Base-by-base conservation (phyloP, 2,113 vertebrate genomes). In the Ciconia stormi region DNA sequence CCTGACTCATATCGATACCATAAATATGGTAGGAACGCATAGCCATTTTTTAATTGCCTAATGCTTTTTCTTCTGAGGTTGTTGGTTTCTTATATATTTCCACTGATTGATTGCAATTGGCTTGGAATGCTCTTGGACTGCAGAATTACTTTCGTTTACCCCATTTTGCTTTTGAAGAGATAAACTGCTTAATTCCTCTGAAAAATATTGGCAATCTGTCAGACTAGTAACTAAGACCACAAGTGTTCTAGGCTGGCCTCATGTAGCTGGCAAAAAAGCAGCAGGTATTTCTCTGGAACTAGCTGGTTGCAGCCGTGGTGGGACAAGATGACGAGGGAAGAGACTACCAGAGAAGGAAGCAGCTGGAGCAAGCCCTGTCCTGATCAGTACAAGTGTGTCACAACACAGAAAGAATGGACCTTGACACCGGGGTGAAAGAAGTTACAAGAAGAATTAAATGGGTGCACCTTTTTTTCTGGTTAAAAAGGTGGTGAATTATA, bases 351-450 rank as follows among this genome's bases (percentile, higher is more conserved):
- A 11, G 38, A 1, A 95, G 42, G 76, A 71, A 53, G 16, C 27
- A 69, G 19, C 9, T 46, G 89, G 47, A 49, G 26, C 26, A 55
- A 92, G 7, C 32, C 34, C 7, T 63, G 19, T 25, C 49, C 38
- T 1, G 0, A 3, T 26, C 34, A 34, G 49, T 25, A n/a, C 0
- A 0, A 36, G 13, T 9, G 16, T 46, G 49, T 47, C 55, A 59
- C n/a, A 29, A 22, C 38, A 53, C 14, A 19, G 44, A 42, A 53
- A 58, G 36, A 55, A 52, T 8, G 42, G 70, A 71, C 22, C 13
- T 49, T 71, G 62, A 38, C 13, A 65, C 6, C 0, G 2, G 32
- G 50, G 9, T 40, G 50, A 25, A 77, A 81, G 74, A 82, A 36
- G 50, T 65, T 76, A 49, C 26, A 19, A 36, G 26, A 83, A 82